phyloP scores from a whole-genome alignment of 2,113 vertebrate species.

The Harpagus bidentatus region DNA sequence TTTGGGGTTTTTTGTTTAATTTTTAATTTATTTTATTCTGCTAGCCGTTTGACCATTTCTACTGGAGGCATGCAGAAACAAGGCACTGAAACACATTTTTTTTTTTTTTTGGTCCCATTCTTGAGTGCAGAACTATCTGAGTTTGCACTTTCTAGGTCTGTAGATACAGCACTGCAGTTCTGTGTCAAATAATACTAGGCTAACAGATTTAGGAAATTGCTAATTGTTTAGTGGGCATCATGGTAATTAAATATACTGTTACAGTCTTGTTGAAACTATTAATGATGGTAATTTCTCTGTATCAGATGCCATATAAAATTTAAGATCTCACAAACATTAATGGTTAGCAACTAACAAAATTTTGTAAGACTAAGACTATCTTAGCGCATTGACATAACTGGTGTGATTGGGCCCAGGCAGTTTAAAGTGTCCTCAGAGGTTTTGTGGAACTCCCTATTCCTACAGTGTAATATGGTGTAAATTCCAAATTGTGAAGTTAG shows the following conservation, averaged over 20 bases:
- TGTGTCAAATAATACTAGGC: neutral
- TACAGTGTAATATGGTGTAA: neutral
- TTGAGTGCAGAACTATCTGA: neutral
- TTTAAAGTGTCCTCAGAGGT: neutral
- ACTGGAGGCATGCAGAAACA: neutral
- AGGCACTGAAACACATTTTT: neutral
- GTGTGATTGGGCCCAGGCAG: neutral
- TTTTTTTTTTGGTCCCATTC: neutral
- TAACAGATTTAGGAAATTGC: neutral
- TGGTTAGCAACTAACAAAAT: neutral
- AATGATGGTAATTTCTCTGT: neutral
- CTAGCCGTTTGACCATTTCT: neutral
- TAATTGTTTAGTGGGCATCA: neutral
- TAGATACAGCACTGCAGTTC: neutral
- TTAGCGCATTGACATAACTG: neutral
- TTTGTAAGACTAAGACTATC: neutral
- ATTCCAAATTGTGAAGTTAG: neutral
- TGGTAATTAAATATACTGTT: neutral
- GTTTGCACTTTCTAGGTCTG: neutral
- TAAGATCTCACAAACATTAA: neutral
- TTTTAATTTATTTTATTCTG: neutral
- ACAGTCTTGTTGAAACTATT: neutral
- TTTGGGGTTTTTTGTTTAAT: neutral
- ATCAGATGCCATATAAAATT: neutral
- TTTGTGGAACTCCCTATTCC: neutral